Evolutionary conservation across 2,888 invertebrate genomes (phyloP), one percentile per base, ranked within the genome.

Genomic region (Rhingia rostrata): DNA sequence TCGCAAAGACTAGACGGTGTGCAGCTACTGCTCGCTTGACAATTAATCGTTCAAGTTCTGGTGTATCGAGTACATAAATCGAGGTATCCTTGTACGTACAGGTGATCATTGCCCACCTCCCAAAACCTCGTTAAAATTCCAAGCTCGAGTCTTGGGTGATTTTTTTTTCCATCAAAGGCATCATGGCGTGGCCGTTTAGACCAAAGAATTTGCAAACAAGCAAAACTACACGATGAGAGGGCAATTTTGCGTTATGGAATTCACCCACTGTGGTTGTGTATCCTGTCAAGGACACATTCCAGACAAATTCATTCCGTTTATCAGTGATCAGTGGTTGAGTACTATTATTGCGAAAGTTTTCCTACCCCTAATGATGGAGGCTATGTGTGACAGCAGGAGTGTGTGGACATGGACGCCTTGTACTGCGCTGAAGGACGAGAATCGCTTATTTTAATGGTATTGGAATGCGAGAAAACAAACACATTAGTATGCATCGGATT

Each of bases 271-370:
- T 33, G 12, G 37, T 43, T 6, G 30, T 43, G 33, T 56, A 61
- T 53, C 73, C 73, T 61, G 47, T 41, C 74, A 69, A 80, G 80
- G 80, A 73, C 80, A 69, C 7, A 80, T 58, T 61, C 56, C 61
- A 61, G 60, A 67, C 61, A 30, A 80, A 60, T 60, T 67, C 54
- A 79, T 58, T n/a, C 49, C 33, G 22, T 10, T 12, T 14, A 39
- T 10, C 0, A 53, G 51, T 10, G 41, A 43, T 32, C 63, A 41
- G 10, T 47, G 12, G 54, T 22, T 53, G 35, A 61, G 58, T 51
- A 56, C 47, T 67, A 37, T 43, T 61, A 45, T 37, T 12, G 60
- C 6, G 30, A 67, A 32, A 4, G 2, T 49, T n/a, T 12, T 12
- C 22, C 22, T 22, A 22, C 22, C 22, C 22, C 22, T 22, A 22